Conservation (phyloP, 1,140 invertebrate genomes). For the Ostrea edulis region DNA sequence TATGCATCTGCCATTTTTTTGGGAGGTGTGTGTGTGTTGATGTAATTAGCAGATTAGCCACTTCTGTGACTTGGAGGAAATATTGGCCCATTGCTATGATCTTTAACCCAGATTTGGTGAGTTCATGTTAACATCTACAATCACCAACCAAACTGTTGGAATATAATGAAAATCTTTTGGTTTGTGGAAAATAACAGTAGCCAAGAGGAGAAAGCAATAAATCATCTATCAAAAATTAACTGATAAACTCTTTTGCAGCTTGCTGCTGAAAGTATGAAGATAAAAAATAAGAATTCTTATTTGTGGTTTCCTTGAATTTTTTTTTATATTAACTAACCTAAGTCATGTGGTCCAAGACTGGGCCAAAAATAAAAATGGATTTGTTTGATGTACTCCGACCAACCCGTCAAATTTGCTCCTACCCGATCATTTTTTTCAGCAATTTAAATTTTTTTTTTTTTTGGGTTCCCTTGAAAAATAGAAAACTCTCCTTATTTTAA, state of each 20-base stretch:
- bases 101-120: neutral
- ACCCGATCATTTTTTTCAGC: too few relatives aligned
- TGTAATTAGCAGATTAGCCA: too few relatives aligned
- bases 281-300: too few relatives aligned
- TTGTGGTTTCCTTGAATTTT: neutral
- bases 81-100: neutral
- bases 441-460: too few relatives aligned
- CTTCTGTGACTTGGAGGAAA: neutral
- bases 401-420: too few relatives aligned
- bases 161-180: neutral
- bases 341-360: neutral
- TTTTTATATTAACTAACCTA: neutral
- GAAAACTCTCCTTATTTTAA: too few relatives aligned
- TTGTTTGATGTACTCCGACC: too few relatives aligned
- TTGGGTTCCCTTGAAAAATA: too few relatives aligned
- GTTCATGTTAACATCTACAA: neutral
- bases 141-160: neutral
- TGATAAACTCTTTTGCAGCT: neutral
- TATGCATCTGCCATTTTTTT: too few relatives aligned
- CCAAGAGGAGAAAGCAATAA: neutral
- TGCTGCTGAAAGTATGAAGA: neutral
- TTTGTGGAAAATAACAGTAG: neutral
- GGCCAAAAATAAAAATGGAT: too few relatives aligned
- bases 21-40: too few relatives aligned
- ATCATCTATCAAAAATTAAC: neutral